phyloP scores from a whole-genome alignment of 1,140 invertebrate species.

The Drosophila guanche region DNA sequence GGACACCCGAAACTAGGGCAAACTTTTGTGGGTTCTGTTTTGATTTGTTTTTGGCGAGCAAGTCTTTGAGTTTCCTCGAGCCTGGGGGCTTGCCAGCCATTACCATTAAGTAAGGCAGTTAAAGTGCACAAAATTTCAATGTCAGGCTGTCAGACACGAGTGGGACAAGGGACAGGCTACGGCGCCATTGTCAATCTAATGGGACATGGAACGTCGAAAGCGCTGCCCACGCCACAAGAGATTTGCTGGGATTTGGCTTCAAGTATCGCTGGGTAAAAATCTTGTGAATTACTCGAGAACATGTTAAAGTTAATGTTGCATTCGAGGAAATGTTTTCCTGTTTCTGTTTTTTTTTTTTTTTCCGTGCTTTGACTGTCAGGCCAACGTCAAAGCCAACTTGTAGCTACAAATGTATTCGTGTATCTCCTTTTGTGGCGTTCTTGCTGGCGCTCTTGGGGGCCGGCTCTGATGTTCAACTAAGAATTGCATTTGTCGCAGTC shows the following conservation, averaged over 20 bases:
- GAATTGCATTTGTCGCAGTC: conserved; percentile 48
- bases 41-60: conserved; percentile 29
- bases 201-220: conserved; percentile 4
- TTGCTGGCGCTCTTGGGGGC: conserved; percentile 55
- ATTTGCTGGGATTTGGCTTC: conserved; percentile 21
- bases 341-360: conserved; percentile 44
- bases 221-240: conserved; percentile 38
- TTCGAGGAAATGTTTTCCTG: conserved; percentile 65
- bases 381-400: conserved; percentile 67
- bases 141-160: conserved; percentile 33
- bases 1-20: conserved; percentile 56
- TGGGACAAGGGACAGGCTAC: neutral
- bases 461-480: conserved; percentile 44
- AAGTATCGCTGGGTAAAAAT: conserved; percentile 34
- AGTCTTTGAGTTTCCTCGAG: conserved; percentile 4
- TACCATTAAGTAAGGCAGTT: conserved; percentile 51
- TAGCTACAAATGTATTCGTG: conserved; percentile 75
- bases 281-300: conserved; percentile 55
- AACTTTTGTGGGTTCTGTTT: conserved; percentile 63
- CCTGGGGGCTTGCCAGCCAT: conserved; percentile 18
- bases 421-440: conserved; percentile 60
- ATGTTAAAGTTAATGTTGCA: conserved; percentile 39
- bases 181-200: conserved; percentile 47
- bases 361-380: conserved; percentile 48
- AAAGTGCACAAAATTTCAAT: conserved; percentile 63